These are phyloP conservation scores for Resseliella maxima DNA, from an alignment of 2,888 invertebrate genomes.

Conservation along the genomic window DNA sequence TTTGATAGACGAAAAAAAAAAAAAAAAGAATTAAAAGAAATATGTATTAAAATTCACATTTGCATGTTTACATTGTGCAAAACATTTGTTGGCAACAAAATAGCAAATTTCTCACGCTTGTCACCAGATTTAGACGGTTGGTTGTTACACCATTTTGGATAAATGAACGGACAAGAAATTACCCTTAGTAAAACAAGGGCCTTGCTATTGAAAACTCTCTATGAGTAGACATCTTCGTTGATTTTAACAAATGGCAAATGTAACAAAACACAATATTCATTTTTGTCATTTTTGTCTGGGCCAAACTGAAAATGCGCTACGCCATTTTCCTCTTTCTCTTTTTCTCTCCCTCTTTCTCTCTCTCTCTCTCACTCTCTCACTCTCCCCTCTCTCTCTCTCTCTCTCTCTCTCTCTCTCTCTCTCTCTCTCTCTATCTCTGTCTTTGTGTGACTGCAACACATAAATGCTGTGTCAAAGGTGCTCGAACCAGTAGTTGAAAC, in stretches of 20 bases:
- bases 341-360: no score
- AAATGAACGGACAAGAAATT: not conserved
- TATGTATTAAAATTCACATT: not conserved
- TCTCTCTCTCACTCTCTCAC: no score
- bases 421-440: no score
- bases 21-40: slow-evolving; percentile 23
- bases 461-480: not conserved
- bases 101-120: slow-evolving; percentile 43
- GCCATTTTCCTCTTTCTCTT: not conserved
- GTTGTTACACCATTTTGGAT: slow-evolving; percentile 21
- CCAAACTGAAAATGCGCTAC: not conserved
- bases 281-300: not conserved
- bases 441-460: not conserved
- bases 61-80: not conserved
- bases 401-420: no score
- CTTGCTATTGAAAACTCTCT: no score
- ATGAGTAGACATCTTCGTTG: slow-evolving; percentile 15
- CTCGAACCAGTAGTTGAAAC: not conserved
- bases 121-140: slow-evolving; percentile 7
- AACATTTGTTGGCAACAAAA: not conserved
- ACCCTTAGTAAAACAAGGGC: not conserved
- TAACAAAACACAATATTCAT: not conserved
- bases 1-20: not conserved
- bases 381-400: no score
- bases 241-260: not conserved